Evolutionary conservation across 2,113 vertebrate species (phyloP), one percentile per base, ranked within the genome.

Genomic region (Callorhinus ursinus): DNA sequence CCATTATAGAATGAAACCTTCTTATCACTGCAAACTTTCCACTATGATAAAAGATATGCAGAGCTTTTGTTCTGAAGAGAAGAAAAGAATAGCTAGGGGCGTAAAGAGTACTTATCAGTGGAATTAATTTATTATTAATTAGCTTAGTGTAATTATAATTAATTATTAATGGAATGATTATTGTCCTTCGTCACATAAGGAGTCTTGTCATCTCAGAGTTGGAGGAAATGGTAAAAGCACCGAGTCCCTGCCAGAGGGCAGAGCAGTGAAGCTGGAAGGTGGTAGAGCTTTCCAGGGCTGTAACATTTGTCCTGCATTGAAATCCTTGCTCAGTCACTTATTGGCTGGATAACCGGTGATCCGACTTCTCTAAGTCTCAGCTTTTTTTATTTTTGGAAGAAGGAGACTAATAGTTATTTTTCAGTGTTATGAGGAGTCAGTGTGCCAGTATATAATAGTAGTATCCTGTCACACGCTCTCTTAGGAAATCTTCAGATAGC

Each of bases 371-470:
- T 71, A 21, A 42, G 33, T 85, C 65, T 69, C 49, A 46, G 65
- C 39, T 36, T 95, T 33, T 87, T 88, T 76, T 76, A 72, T 76
- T 96, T 90, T 13, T 95, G 61, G 69, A 92, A 90, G 24, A 55
- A 22, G 69, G 31, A 77, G 46, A 92, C 80, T 69, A 92, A 59
- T 84, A 79, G 79, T 94, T 67, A 74, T 57, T 86, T 89, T 67
- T 72, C 57, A 63, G n/a, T 31, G 39, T 89, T 74, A 31, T 49
- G 84, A 81, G 28, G 10, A 18, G 57, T 51, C 49, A 55, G 13
- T 46, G 57, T 49, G 83, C 26, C 42, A 65, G 55, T 24, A 46
- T 51, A 18, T 59, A 87, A 61, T 21, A 59, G 16, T 59, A 61
- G 28, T 8, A 55, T 59, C 65, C 57, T 33, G 65, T 89, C 22